phyloP scores from a whole-genome alignment of 2,888 invertebrate species.

The Agriopis leucophaearia region DNA sequence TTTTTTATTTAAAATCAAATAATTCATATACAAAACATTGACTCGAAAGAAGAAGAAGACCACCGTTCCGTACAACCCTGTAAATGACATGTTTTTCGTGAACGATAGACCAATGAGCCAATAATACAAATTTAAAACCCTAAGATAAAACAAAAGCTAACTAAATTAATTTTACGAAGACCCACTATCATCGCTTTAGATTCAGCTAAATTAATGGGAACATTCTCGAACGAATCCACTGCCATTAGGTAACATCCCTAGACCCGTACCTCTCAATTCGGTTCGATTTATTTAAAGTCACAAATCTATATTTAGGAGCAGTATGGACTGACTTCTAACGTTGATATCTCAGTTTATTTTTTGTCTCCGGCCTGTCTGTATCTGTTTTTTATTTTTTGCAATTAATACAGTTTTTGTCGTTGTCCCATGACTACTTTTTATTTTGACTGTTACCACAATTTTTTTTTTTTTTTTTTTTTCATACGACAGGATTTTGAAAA shows the following conservation, averaged over 20 bases:
- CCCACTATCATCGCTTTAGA: slow-evolving; percentile 17
- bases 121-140: not conserved
- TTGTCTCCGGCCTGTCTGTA: too few relatives aligned
- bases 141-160: not conserved
- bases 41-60: too few relatives aligned
- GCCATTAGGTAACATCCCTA: slow-evolving; percentile 23
- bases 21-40: too few relatives aligned
- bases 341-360: too few relatives aligned
- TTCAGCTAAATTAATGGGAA: slow-evolving; percentile 23
- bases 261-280: slow-evolving; percentile 24
- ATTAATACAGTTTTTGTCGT: not conserved
- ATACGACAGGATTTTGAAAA: too few relatives aligned
- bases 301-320: not conserved
- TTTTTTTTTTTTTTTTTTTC: too few relatives aligned
- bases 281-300: slow-evolving; percentile 24
- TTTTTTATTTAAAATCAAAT: too few relatives aligned
- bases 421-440: too few relatives aligned
- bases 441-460: too few relatives aligned
- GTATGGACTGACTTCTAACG: slow-evolving; percentile 23
- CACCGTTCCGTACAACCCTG: too few relatives aligned
- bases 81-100: too few relatives aligned
- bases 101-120: not conserved
- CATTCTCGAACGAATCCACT: slow-evolving; percentile 29
- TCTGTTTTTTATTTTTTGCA: too few relatives aligned
- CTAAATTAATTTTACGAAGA: slow-evolving; percentile 10